These are phyloP conservation scores for Eristalis intricaria DNA, from an alignment of 2,888 invertebrate genomes.

Conservation along the genomic window DNA sequence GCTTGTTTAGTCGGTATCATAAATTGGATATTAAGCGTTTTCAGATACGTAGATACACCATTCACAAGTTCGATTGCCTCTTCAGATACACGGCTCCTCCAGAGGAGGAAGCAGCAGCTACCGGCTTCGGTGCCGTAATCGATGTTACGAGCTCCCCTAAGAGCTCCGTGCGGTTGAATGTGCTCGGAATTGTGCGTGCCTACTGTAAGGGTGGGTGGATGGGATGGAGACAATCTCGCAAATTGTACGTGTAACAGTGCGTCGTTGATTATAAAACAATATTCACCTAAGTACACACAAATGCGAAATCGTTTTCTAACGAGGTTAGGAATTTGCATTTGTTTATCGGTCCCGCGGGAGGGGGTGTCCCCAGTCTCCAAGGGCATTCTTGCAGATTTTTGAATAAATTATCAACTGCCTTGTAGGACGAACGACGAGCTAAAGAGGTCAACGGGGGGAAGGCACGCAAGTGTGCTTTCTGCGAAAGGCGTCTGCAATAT, in stretches of 20 bases:
- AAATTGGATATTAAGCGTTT: constrained; percentile 38
- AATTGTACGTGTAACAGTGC: neutral
- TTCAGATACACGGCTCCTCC: neutral
- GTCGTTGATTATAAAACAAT: constrained; percentile 24
- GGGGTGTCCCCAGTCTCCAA: neutral
- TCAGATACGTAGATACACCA: neutral
- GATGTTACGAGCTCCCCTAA: neutral
- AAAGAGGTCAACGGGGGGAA: neutral
- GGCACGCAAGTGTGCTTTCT: neutral
- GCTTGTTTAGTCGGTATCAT: constrained; percentile 26
- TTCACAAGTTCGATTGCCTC: neutral
- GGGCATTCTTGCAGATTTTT: neutral
- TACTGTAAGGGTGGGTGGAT: neutral
- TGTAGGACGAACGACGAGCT: neutral
- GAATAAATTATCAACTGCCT: neutral
- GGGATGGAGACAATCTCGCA: neutral
- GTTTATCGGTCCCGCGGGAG: neutral
- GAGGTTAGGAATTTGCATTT: constrained; percentile 29
- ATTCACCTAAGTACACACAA: constrained; percentile 13
- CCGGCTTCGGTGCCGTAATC: neutral
- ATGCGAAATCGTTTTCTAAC: constrained; percentile 29
- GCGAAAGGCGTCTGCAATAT: too few relatives aligned
- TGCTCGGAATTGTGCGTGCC: neutral
- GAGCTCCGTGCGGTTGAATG: neutral
- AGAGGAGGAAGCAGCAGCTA: neutral